Evolutionary conservation across 2,113 vertebrate species (phyloP).

Genomic region (Lepus timidus): DNA sequence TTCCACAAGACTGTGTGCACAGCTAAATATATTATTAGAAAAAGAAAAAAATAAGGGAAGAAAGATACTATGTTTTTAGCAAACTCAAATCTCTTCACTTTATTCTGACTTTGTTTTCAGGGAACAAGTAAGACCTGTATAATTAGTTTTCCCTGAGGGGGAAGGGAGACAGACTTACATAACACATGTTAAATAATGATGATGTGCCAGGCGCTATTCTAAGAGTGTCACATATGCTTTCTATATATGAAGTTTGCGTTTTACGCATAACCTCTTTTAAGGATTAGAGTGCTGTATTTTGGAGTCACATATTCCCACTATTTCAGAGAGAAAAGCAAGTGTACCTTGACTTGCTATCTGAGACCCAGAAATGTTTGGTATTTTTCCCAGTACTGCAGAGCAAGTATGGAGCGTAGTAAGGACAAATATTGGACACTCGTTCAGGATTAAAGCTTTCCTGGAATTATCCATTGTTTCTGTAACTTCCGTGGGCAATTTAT

Average conservation of each 20-base stretch:
- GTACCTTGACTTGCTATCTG: not conserved
- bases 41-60: not conserved
- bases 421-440: not conserved
- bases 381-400: not conserved
- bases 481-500: constrained; percentile 22
- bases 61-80: not conserved
- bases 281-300: not conserved
- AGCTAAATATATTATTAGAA: not conserved
- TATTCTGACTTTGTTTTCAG: constrained; percentile 48
- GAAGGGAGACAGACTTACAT: not conserved
- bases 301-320: not conserved
- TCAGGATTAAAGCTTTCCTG: not conserved
- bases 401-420: not conserved
- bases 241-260: constrained; percentile 15
- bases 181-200: constrained; percentile 38
- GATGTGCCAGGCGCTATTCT: constrained; percentile 23
- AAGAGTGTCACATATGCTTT: constrained; percentile 28
- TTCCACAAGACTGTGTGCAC: not conserved
- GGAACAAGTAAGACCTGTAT: not conserved
- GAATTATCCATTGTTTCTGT: not conserved
- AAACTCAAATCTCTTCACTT: constrained; percentile 19
- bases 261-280: constrained; percentile 19
- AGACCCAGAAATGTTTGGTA: not conserved
- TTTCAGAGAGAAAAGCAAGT: constrained; percentile 8
- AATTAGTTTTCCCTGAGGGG: constrained; percentile 54